phyloP scores from a whole-genome alignment of 2,113 vertebrate genomes.

The Ancistrus triradiatus region DNA sequence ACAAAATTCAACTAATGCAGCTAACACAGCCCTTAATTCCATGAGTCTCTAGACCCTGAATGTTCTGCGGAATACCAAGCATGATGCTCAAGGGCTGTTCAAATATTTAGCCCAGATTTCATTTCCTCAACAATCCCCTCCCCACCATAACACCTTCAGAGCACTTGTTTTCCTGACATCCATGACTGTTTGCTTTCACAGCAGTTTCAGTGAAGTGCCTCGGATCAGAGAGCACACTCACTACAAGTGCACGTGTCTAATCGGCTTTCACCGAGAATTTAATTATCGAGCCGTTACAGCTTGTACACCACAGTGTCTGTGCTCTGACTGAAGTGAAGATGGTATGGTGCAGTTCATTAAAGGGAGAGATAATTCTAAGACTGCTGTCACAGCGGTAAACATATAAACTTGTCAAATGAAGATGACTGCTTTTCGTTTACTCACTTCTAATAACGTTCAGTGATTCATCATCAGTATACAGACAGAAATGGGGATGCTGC shows the following conservation, averaged over 20 bases:
- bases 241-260: slow-evolving; percentile 36
- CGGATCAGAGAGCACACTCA: slow-evolving; percentile 27
- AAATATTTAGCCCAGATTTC: slow-evolving; percentile 69
- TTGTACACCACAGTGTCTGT: slow-evolving; percentile 39
- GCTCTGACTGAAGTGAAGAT: slow-evolving; percentile 26
- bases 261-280: slow-evolving; percentile 52
- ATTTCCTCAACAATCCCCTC: slow-evolving; percentile 52
- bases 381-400: neutral
- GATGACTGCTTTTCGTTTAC: too few relatives aligned
- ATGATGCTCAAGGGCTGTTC: slow-evolving; percentile 58
- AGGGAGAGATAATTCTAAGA: neutral
- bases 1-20: too few relatives aligned
- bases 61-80: slow-evolving; percentile 50
- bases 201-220: slow-evolving; percentile 53
- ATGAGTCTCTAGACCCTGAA: slow-evolving; percentile 28
- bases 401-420: too few relatives aligned
- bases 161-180: slow-evolving; percentile 60
- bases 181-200: slow-evolving; percentile 57
- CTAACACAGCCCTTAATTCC: slow-evolving; percentile 2
- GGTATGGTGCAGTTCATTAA: slow-evolving; percentile 24
- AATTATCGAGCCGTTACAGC: slow-evolving; percentile 48
- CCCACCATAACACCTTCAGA: slow-evolving; percentile 50
- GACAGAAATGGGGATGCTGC: too few relatives aligned
- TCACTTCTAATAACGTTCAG: too few relatives aligned
- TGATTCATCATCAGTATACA: too few relatives aligned